Percentiles rank a stretch among this genome's conserved stretches.
These are phyloP conservation scores for Lasioglossum lativentre DNA, from an alignment of 2,888 invertebrate species.

Conservation along the genomic window DNA sequence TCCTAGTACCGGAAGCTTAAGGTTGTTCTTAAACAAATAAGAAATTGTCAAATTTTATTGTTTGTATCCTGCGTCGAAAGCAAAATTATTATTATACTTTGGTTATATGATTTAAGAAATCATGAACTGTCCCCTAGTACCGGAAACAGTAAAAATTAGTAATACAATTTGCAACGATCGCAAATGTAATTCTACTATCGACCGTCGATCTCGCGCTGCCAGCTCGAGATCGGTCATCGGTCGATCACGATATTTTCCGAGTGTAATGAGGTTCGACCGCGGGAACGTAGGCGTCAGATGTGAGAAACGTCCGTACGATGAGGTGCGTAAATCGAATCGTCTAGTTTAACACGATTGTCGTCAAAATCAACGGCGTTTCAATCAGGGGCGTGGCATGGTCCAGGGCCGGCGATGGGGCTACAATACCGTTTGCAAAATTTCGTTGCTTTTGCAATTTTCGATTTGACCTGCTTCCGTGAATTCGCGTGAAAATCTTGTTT, in stretches of 20 bases:
- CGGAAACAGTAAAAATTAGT: not conserved
- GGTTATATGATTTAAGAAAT: no score
- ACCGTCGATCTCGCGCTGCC: not conserved
- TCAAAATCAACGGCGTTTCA: conserved; percentile 36
- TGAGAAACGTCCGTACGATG: not conserved
- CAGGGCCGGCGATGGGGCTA: not conserved
- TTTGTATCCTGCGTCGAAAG: no score
- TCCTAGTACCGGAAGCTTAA: not conserved
- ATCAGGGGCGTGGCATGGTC: conserved; percentile 12
- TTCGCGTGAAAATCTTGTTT: conserved; percentile 10
- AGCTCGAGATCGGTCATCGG: not conserved
- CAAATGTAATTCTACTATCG: not conserved
- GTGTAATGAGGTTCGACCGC: conserved; percentile 15
- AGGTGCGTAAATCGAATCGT: not conserved
- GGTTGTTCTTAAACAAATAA: not conserved
- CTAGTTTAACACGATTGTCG: conserved; percentile 30
- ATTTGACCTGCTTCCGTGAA: conserved; percentile 26
- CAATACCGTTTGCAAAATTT: conserved; percentile 42
- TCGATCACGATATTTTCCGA: not conserved
- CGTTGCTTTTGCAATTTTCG: conserved; percentile 40
- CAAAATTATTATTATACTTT: no score
- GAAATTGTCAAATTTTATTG: not conserved
- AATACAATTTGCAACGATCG: not conserved
- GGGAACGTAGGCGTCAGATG: not conserved
- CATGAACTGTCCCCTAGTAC: no score